Evolutionary conservation across 1,140 invertebrate species (phyloP), one percentile per base, ranked within the genome.

Genomic region (Antheraea mylitta): DNA sequence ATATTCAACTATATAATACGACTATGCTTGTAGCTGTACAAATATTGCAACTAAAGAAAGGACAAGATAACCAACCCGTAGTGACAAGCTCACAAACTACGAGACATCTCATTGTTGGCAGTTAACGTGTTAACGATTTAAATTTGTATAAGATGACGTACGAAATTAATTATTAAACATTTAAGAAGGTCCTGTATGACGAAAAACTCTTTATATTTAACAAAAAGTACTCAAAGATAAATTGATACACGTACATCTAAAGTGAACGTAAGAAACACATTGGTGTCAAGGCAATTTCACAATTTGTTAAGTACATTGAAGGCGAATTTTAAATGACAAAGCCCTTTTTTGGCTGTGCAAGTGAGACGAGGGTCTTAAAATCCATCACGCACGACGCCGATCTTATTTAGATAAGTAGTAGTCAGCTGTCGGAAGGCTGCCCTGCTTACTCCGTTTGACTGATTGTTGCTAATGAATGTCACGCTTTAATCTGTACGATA

Each of bases 321-420:
- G 67, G 62, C 62, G 60, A 58, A 70, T 75, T 75, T 73, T 70
- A 71, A 74, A 77, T 75, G 74, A 80, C 71, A 71, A 71, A 77
- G 58, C 67, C 64, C 62, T 67, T n/a, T n/a, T n/a, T 48, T 68
- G 67, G 58, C 72, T 58, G 45, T 53, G 58, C 71, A 66, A 71
- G 66, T 72, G 64, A 68, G 74, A 81, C 74, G 73, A 82, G 77
- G 78, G 82, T 85, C 83, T 85, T 80, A 78, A 82, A 83, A 89
- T 89, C 86, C 83, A 88, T 88, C 86, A 88, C 82, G 85, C 80
- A 82, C 78, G 80, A 78, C 85, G 68, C 80, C 76, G 86, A 88
- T 88, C 86, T 86, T 88, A 88, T 88, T 88, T 86, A 88, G 86
- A 88, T 88, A 88, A 88, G 84, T 83, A 79, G 79, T 72, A 78